Evolutionary conservation across 2,888 invertebrate species (phyloP).

Genomic region (Choristoneura rosaceana): DNA sequence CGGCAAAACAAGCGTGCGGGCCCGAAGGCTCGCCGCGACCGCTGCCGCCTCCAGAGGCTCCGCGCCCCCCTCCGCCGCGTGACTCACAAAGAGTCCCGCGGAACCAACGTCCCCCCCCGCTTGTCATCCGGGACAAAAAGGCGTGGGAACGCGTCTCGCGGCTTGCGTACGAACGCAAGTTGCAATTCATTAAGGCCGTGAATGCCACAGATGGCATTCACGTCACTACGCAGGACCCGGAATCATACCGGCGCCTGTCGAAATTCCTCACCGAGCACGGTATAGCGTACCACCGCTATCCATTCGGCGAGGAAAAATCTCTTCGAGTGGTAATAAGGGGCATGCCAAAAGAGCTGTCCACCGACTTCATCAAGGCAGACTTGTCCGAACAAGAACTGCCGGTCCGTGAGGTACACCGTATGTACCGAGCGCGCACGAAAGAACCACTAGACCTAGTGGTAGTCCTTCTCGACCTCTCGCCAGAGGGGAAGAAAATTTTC

Average conservation of each 20-base stretch:
- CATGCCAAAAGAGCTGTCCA: too few species aligned
- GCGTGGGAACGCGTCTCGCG: not conserved
- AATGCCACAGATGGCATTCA: not conserved
- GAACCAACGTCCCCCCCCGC: not conserved
- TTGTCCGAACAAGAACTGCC: not conserved
- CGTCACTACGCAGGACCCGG: not conserved
- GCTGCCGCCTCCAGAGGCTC: too few species aligned
- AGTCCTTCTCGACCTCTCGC: conserved; percentile 6
- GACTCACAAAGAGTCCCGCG: too few species aligned
- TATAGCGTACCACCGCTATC: too few species aligned
- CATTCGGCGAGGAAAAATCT: too few species aligned
- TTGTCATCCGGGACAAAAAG: not conserved
- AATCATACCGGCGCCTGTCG: not conserved
- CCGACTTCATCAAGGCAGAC: not conserved
- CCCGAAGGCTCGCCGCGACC: too few species aligned
- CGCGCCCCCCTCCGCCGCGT: too few species aligned
- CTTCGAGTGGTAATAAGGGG: too few species aligned
- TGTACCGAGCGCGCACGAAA: not conserved
- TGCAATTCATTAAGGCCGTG: not conserved
- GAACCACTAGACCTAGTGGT: not conserved
- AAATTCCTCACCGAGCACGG: too few species aligned
- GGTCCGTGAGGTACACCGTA: not conserved
- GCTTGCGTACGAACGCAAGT: not conserved
- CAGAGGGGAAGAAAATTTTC: conserved; percentile 1
- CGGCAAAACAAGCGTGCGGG: too few species aligned